Evolutionary conservation across 2,113 vertebrate genomes (phyloP), one percentile per base, ranked within the genome.

Genomic region (Misgurnus anguillicaudatus): DNA sequence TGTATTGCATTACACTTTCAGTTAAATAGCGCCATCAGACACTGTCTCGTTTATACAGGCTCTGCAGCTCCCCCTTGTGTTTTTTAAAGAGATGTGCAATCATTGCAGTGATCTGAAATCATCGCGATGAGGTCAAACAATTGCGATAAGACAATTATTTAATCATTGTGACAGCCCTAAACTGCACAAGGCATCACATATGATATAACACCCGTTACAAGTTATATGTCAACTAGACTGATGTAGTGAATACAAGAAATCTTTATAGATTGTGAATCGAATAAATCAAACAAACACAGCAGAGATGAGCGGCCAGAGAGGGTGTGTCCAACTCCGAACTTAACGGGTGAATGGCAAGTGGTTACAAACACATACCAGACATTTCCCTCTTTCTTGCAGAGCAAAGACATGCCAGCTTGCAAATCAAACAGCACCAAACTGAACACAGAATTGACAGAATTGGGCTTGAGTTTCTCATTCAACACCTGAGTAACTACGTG

Each of bases 281-380:
- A 10, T 41, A 42, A 72, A 58, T 6, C 39, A 31, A 13, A 6
- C 24, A 61, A 74, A 45, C 61, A 45, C 19, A 24, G 51, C 51
- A 0, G 2, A n/a, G n/a, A 1, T 4, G 24, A 45, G 19, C 4
- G 7, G 39, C 41, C 42, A 64, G 16, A 16, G 16, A 75, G 73
- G 57, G 60, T 14, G 6, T 47, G 60, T 62, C 73, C 38, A 36
- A 64, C 61, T 47, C 24, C 9, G 17, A 61, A 51, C 64, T 64
- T 75, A 74, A 51, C 62, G 61, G 61, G 24, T 64, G 31, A 76
- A 76, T 53, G 45, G 73, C 21, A 64, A 45, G 31, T 17, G 6
- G 21, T 75, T 58, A 48, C 41, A 75, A 48, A 41, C 72, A 48
- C 57, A 76, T 64, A 64, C 73, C 24, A 64, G 61, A 39, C 61